Evolutionary conservation across 2,888 invertebrate genomes (phyloP).

Genomic region (Onthophagus sagittarius): DNA sequence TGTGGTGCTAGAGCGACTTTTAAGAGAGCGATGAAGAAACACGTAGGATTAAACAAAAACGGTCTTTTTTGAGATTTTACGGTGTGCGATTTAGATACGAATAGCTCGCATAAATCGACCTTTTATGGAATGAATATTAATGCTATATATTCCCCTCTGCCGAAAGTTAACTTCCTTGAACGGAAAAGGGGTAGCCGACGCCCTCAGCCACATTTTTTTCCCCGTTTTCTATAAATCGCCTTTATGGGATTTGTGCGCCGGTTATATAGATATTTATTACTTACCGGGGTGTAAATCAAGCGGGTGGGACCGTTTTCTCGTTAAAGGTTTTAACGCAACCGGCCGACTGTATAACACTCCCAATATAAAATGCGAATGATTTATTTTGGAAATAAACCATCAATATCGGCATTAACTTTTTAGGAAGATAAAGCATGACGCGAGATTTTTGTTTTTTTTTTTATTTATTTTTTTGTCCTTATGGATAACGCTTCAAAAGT

Average conservation of each 20-base stretch:
- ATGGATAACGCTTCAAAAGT: neutral
- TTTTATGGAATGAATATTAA: neutral
- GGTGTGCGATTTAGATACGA: neutral
- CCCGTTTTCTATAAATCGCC: conserved; percentile 22
- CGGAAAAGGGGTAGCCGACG: neutral
- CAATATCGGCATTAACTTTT: neutral
- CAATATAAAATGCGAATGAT: neutral
- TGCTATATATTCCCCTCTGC: neutral
- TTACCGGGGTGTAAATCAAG: conserved; percentile 11
- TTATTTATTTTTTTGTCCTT: neutral
- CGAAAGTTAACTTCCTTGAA: conserved; percentile 9
- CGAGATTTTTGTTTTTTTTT: neutral
- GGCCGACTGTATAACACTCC: neutral
- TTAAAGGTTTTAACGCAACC: conserved; percentile 7
- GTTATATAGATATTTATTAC: conserved; percentile 14
- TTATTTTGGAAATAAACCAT: neutral
- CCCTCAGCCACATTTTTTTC: conserved; percentile 13
- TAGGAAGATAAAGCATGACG: neutral
- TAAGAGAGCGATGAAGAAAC: neutral
- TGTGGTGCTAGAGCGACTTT: neutral
- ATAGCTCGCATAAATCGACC: neutral
- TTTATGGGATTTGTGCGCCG: conserved; percentile 19
- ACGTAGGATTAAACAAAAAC: neutral
- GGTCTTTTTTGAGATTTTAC: neutral
- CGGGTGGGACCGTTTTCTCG: conserved; percentile 7